Evolutionary conservation across 2,888 invertebrate species (phyloP).

Genomic region (Alloscopus bannaensis): DNA sequence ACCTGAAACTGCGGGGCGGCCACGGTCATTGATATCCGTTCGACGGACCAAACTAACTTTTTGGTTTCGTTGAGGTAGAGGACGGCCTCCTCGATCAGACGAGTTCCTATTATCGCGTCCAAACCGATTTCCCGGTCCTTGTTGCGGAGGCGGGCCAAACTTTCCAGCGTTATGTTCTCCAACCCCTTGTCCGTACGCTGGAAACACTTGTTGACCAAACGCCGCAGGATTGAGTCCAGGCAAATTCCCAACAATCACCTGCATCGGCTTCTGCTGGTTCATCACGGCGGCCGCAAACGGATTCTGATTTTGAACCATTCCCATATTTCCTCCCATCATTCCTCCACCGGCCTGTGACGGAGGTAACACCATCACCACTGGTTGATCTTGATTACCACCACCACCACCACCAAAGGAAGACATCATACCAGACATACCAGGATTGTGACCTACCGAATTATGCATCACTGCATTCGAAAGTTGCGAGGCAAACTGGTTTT

Average conservation of each 20-base stretch:
- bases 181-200: slow-evolving; percentile 52
- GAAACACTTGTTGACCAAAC: slow-evolving; percentile 64
- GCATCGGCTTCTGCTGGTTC: slow-evolving; percentile 61
- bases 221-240: slow-evolving; percentile 68
- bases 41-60: slow-evolving; percentile 55
- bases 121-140: slow-evolving; percentile 49
- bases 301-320: slow-evolving; percentile 65
- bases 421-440: slow-evolving; percentile 60
- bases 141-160: slow-evolving; percentile 51
- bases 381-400: slow-evolving; percentile 52
- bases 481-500: slow-evolving; percentile 38
- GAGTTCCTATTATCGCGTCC: slow-evolving; percentile 51
- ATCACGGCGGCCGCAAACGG: slow-evolving; percentile 65
- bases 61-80: slow-evolving; percentile 41
- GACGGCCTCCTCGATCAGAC: slow-evolving; percentile 50
- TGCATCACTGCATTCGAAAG: slow-evolving; percentile 37
- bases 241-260: slow-evolving; percentile 66
- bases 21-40: slow-evolving; percentile 47
- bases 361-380: slow-evolving; percentile 60
- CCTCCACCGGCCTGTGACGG: slow-evolving; percentile 58
- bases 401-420: slow-evolving; percentile 50
- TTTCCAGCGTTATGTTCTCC: slow-evolving; percentile 54
- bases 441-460: slow-evolving; percentile 55
- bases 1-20: slow-evolving; percentile 45
- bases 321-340: slow-evolving; percentile 68